These are phyloP conservation scores for Phyllotreta striolata DNA, from an alignment of 2,888 invertebrate species.

Conservation along the genomic window DNA sequence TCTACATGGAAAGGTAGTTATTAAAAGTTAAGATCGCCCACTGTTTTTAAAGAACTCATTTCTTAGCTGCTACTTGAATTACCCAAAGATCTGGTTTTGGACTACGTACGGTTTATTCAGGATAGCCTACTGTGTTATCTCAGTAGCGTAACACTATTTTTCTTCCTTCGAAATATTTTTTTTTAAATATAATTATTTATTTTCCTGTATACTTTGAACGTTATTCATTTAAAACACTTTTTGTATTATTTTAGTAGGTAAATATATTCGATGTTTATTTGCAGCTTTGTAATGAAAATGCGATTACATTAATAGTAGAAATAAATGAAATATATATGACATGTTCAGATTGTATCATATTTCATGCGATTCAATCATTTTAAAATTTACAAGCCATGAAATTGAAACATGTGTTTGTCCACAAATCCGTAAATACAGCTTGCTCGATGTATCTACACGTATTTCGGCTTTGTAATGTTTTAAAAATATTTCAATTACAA, in stretches of 20 bases:
- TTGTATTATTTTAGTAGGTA: no score
- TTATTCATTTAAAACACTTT: no score
- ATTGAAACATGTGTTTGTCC: conserved; percentile 22
- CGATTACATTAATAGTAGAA: not conserved
- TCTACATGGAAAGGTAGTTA: conserved; percentile 56
- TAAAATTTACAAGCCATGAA: conserved; percentile 28
- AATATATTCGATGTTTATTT: no score
- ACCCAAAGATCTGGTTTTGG: conserved; percentile 58
- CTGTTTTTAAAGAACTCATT: conserved; percentile 60
- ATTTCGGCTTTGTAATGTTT: no score
- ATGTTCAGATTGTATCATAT: conserved; percentile 22
- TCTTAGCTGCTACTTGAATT: conserved; percentile 60
- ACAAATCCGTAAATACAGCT: conserved; percentile 18
- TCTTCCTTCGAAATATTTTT: not conserved
- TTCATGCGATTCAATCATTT: conserved; percentile 20
- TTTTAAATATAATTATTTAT: no score
- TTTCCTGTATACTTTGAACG: no score
- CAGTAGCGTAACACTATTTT: conserved; percentile 32
- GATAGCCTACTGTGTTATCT: conserved; percentile 41
- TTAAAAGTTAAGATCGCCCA: conserved; percentile 59
- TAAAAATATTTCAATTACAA: no score
- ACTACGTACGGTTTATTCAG: conserved; percentile 53
- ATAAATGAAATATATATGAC: conserved; percentile 11
- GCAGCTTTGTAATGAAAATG: no score
- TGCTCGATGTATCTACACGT: not conserved